phyloP scores from a whole-genome alignment of 2,797 vertebrate genomes.

The Lophotriccus pileatus region DNA sequence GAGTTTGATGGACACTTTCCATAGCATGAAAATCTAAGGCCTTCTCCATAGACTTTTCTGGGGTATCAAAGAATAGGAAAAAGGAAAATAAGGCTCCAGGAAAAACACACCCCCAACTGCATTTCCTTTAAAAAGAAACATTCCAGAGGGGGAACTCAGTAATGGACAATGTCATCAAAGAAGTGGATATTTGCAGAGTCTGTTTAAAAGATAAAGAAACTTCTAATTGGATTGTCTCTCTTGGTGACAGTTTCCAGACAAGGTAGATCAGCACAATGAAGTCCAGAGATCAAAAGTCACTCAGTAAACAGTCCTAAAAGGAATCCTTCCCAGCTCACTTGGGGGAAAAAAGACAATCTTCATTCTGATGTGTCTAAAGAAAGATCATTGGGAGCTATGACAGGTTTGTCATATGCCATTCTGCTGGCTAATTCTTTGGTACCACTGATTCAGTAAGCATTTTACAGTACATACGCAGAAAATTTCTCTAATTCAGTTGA shows the following conservation, averaged over 20 bases:
- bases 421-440: not conserved
- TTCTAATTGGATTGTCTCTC: not conserved
- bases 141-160: not conserved
- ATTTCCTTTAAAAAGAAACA: not conserved
- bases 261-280: not conserved
- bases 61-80: not conserved
- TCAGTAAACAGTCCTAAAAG: not conserved
- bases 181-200: not conserved
- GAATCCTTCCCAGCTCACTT: not conserved
- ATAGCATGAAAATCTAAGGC: not conserved
- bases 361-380: not conserved
- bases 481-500: not conserved
- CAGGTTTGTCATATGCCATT: not conserved
- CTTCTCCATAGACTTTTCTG: not conserved
- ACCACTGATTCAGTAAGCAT: not conserved
- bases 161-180: not conserved
- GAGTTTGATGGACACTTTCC: not conserved
- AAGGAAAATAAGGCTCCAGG: not conserved
- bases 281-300: not conserved
- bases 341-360: not conserved
- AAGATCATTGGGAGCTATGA: not conserved
- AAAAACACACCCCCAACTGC: not conserved
- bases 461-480: not conserved
- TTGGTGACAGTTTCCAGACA: constrained; percentile 23
- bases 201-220: constrained; percentile 8